phyloP scores from a whole-genome alignment of 35 echinoderm and acorn worm species.

The Stichopus chloronotus region DNA sequence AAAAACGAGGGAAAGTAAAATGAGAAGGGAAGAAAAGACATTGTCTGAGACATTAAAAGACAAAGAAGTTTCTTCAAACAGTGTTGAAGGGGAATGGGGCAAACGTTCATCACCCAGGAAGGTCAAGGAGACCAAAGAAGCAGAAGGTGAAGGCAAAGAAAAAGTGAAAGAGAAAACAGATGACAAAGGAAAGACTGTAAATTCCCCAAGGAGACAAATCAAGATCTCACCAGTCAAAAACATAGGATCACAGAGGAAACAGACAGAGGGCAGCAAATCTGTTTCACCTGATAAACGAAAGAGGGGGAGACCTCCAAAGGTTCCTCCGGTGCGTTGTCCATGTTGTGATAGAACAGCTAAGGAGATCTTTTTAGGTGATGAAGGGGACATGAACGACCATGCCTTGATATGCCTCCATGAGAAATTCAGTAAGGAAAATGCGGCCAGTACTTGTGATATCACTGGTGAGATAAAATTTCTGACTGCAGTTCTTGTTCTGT shows the following conservation, averaged over 20 bases:
- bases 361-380: constrained; percentile 23
- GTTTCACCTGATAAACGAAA: neutral
- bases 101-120: neutral
- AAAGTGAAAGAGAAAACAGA: neutral
- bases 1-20: neutral
- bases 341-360: neutral
- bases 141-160: neutral
- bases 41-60: neutral
- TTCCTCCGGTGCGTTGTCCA: constrained; percentile 10
- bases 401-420: constrained; percentile 28
- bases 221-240: neutral
- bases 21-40: neutral
- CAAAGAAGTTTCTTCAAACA: neutral
- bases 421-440: constrained; percentile 8
- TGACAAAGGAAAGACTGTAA: neutral
- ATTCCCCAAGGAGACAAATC: neutral
- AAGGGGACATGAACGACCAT: constrained; percentile 48
- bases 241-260: neutral
- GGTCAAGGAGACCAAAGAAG: neutral
- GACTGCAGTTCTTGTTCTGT: too few relatives aligned
- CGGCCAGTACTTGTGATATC: too few relatives aligned
- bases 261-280: neutral
- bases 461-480: too few relatives aligned
- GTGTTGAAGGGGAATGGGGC: too few relatives aligned
- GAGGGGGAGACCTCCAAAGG: neutral